A percentile compares a stretch with the other conserved stretches of the same genome.
Evolutionary conservation across 2,888 invertebrate species (phyloP).

Genomic region (Apocheima hispidaria): DNA sequence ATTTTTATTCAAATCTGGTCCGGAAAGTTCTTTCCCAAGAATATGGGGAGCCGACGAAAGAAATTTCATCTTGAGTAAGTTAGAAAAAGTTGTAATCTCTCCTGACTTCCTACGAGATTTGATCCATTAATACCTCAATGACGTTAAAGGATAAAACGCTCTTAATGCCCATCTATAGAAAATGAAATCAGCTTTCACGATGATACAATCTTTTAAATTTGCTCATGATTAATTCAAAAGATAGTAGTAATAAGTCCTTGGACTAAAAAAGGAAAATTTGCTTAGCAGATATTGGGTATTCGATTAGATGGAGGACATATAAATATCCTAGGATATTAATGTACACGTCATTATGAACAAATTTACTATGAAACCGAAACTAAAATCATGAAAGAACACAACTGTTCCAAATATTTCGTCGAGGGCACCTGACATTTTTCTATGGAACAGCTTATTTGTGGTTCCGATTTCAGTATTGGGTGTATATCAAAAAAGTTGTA

Average conservation of each 20-base stretch:
- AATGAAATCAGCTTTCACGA: constrained; percentile 19
- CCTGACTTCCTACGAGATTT: constrained; percentile 47
- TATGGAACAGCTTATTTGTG: too few species aligned
- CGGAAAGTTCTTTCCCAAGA: constrained; percentile 41
- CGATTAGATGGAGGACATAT: too few species aligned
- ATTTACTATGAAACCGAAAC: too few species aligned
- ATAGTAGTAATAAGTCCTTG: background rate
- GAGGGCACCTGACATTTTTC: too few species aligned
- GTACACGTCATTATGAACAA: too few species aligned
- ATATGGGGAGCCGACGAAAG: constrained; percentile 40
- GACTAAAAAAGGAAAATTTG: background rate
- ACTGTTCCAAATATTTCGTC: too few species aligned
- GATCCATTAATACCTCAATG: constrained; percentile 49
- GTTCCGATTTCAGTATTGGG: too few species aligned
- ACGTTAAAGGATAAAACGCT: constrained; percentile 49
- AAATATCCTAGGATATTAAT: too few species aligned
- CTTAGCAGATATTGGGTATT: too few species aligned
- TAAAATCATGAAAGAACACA: too few species aligned
- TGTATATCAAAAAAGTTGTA: too few species aligned
- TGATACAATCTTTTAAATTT: constrained; percentile 15
- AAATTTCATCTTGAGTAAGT: constrained; percentile 46
- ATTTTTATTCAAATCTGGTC: constrained; percentile 28
- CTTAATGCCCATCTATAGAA: constrained; percentile 38
- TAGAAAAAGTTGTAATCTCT: constrained; percentile 51
- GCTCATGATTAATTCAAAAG: constrained; percentile 1